Base-by-base conservation (phyloP, 1,140 invertebrate species). In the Papilio helenus region DNA sequence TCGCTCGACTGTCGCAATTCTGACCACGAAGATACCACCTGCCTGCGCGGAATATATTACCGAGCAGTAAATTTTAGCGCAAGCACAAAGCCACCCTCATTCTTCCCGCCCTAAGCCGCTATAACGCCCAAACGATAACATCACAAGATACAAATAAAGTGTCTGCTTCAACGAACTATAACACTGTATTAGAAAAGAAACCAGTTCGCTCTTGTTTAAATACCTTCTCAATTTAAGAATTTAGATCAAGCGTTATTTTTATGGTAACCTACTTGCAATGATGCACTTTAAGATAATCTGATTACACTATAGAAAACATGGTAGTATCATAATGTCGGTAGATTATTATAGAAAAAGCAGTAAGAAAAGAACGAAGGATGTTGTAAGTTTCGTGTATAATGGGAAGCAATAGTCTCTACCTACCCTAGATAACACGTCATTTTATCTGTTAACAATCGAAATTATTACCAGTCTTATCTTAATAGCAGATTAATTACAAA, bases 31-130 rank as follows among this genome's bases (percentile, higher is more conserved):
- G 61, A 29, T 68, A 68, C 12, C 58, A 65, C 61, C 61, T 68
- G 61, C 61, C 61, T 34, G 61, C 61, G 61, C 26, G 26, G 61
- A 68, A 68, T 68, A 68, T 68, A 68, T 68, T 68, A 68, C 61
- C 10, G 26, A 68, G 61, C 61, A 68, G 61, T 68, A 68, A 68
- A 68, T 68, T 68, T 68, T 68, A 68, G 26, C 61, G 61, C 61
- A 29, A 68, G 61, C 61, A 68, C 61, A 68, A 68, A 68, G 61
- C 61, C 61, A 68, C 61, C 61, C 61, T 68, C 61, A 29, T 68
- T 68, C 61, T 68, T 68, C 61, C 61, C 61, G 61, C 61, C 61
- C 61, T 68, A 68, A 68, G 61, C 61, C 61, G 61, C 61, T 68
- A 68, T 68, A 68, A 68, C 61, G 61, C 61, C 61, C 10, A 68